Base-by-base conservation (phyloP, 2,888 invertebrate species). In the Thecocarcelia acutangulata region DNA sequence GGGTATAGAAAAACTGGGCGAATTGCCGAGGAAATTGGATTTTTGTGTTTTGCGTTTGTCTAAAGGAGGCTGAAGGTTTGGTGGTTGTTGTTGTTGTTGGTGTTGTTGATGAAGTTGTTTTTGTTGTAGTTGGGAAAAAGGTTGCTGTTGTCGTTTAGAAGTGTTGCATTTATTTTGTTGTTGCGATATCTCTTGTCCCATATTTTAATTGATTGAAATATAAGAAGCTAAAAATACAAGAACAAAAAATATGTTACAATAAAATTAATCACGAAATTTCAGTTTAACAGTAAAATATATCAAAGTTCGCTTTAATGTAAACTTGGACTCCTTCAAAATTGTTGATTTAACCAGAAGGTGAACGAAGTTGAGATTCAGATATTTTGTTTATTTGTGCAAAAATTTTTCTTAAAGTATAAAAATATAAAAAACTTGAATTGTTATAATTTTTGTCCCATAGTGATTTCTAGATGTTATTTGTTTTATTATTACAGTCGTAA, bases 181-280 rank as follows among this genome's bases (percentile, higher is more conserved):
- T 74, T 91, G 88, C 81, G 91, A 91, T 89, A 91, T 89, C 90
- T 91, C 91, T 87, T 91, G 91, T 89, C 91, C 91, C 91, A 91
- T 91, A 90, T 90, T 91, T 90, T 86, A 85, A 86, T 81, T 82
- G 85, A 84, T 70, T 80, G 82, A 83, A 86, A 87, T 87, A 85
- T 83, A 84, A 85, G 86, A 85, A 85, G 84, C 87, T 87, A 74
- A 0, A 69, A 80, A 48, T 4, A 6, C 9, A 19, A n/a, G 1
- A 54, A 33, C 12, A n/a, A 24, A 42, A 24, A 11, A 5, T 5
- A 37, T 40, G n/a, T 59, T 4, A 63, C 5, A 46, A 28, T 9
- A 28, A 28, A 6, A 33, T 6, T 9, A 33, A 8, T 33, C 1
- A 8, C 3, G 8, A 24, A 24, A 24, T 3, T 24, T 24, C 24